phyloP scores from a whole-genome alignment of 2,113 vertebrate genomes.

The Lipophrys pholis region DNA sequence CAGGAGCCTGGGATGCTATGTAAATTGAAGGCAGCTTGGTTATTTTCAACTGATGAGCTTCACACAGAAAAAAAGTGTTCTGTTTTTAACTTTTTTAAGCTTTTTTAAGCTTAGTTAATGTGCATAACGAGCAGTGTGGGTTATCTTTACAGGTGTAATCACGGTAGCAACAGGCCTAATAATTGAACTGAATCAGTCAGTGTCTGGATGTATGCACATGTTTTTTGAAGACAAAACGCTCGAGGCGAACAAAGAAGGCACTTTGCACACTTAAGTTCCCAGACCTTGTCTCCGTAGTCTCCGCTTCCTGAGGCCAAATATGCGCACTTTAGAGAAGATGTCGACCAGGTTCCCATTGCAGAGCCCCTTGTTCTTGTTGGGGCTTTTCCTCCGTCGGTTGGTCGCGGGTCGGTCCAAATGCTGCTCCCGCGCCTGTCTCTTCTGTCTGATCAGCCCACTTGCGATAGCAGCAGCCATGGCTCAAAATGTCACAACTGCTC shows the following conservation, averaged over 20 bases:
- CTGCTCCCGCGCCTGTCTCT: conserved; percentile 97
- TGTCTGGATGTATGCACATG: conserved; percentile 30
- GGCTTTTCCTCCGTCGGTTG: conserved; percentile 95
- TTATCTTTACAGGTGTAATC: too few species aligned
- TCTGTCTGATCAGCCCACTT: conserved; percentile 98
- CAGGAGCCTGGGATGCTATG: conserved; percentile 37
- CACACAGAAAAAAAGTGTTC: neutral
- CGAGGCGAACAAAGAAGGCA: conserved; percentile 24
- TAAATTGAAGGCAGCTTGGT: conserved; percentile 32
- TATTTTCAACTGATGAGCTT: conserved; percentile 3
- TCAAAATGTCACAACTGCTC: conserved; percentile 74
- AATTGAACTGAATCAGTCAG: conserved; percentile 40
- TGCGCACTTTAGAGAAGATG: conserved; percentile 99
- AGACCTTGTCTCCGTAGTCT: conserved; percentile 97
- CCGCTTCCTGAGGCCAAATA: conserved; percentile 98
- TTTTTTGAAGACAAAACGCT: conserved; percentile 23
- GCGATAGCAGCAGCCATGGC: conserved; percentile 98
- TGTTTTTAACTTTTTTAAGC: conserved; percentile 43
- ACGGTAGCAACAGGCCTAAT: neutral
- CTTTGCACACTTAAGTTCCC: conserved; percentile 71
- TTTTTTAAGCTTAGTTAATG: too few species aligned
- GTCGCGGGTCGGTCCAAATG: conserved; percentile 94
- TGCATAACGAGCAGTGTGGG: too few species aligned
- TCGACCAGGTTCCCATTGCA: conserved; percentile 98
- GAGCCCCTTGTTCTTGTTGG: conserved; percentile 96